These are phyloP conservation scores for Bicyclus anynana DNA, from an alignment of 1,140 invertebrate species.

Conservation along the genomic window DNA sequence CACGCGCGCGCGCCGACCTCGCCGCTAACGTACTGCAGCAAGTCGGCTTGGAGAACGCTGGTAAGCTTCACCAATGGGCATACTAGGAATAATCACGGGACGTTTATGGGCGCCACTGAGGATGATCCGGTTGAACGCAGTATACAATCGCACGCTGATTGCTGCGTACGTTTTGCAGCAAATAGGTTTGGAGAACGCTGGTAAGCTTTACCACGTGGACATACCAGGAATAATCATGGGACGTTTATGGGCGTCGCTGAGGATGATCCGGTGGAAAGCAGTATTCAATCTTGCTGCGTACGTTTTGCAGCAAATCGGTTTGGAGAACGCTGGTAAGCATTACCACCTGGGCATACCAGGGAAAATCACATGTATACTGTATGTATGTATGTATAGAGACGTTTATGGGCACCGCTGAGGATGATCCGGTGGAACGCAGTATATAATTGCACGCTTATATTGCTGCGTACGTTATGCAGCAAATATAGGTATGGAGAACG, in stretches of 20 bases:
- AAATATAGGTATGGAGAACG: conserved; percentile 81
- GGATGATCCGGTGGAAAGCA: conserved; percentile 81
- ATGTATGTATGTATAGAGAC: too few species aligned
- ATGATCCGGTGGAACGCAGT: conserved; percentile 82
- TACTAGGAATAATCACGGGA: too few species aligned
- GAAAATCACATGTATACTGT: too few species aligned
- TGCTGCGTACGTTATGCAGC: conserved; percentile 83
- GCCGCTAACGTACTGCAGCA: conserved; percentile 84
- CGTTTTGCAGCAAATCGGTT: conserved; percentile 83
- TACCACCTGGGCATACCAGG: too few species aligned
- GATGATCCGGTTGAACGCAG: conserved; percentile 81
- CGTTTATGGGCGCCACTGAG: conserved; percentile 81
- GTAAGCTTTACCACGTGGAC: too few species aligned
- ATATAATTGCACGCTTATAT: conserved; percentile 85
- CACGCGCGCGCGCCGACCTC: conserved; percentile 84
- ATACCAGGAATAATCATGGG: too few species aligned
- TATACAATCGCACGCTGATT: conserved; percentile 84
- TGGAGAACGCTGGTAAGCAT: conserved; percentile 81
- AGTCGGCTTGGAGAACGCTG: conserved; percentile 81
- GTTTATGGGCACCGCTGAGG: conserved; percentile 81
- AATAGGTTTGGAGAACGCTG: conserved; percentile 81
- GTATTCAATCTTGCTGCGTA: conserved; percentile 84
- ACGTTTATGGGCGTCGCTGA: conserved; percentile 80
- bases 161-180: conserved; percentile 84
- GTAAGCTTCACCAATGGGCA: too few species aligned